Base-by-base conservation (phyloP, 2,113 vertebrate genomes). In the Rhegmatorhina hoffmannsi region DNA sequence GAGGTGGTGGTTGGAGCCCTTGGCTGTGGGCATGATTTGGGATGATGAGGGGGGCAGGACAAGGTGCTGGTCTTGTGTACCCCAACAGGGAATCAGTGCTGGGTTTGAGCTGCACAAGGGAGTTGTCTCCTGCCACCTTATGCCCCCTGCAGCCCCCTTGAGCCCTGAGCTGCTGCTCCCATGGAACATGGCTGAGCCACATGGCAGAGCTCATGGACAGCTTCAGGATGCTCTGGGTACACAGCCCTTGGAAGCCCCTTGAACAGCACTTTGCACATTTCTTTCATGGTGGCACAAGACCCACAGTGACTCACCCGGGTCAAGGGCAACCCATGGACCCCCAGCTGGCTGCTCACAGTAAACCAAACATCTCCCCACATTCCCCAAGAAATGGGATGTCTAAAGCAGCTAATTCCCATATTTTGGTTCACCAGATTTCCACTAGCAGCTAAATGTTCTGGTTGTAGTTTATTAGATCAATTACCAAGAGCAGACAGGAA, bases 301-400 rank as follows among this genome's bases (percentile, higher is more conserved):
- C 9, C 47, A 18, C 34, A 43, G 47, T 49, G 46, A 16, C 52
- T 18, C 4, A 0, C 3, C 4, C 4, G 3, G 43, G 34, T n/a
- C 31, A 28, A 3, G 66, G 64, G 17, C 47, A 58, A 62, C 2
- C 17, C 9, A 10, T 24, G 55, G 0, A 16, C 40, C 56, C 16
- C 44, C 28, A 9, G 25, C 34, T 31, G 68, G 31, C 53, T 46
- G 29, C 50, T 72, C 46, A 7, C 66, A 55, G 85, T 24, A 69
- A 67, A 13, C 4, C 28, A 3, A 21, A 3, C 5, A 4, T 7
- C 8, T 7, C 29, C 28, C 16, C 6, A 0, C 5, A 0, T 1
- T 5, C 52, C 55, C 29, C 31, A 11, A 0, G 11, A 78, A 83
- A 63, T 9, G 55, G 64, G 53, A 11, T 14, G 4, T 28, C 21